Evolutionary conservation across 2,797 vertebrate genomes (phyloP).

Genomic region (Emys orbicularis): DNA sequence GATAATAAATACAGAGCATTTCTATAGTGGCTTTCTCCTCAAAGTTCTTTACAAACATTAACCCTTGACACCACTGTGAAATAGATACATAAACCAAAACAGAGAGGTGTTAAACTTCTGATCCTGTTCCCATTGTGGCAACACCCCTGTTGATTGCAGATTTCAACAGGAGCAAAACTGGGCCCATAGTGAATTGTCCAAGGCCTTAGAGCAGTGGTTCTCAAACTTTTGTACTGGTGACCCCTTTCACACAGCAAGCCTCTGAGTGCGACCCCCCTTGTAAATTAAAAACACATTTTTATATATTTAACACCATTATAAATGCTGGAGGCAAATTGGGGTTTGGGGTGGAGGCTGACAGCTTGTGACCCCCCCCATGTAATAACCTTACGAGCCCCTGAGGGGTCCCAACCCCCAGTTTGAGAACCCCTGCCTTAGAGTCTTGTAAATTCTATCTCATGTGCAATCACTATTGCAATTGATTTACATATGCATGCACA

Average conservation of each 20-base stretch:
- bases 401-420: too few species aligned
- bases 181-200: background rate
- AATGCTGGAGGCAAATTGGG: too few species aligned
- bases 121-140: background rate
- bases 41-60: background rate
- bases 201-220: background rate
- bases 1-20: background rate
- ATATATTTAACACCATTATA: too few species aligned
- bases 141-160: constrained; percentile 16
- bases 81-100: background rate
- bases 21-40: background rate
- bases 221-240: too few species aligned
- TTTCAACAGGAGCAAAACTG: constrained; percentile 1
- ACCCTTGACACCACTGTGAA: background rate
- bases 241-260: too few species aligned
- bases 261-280: too few species aligned
- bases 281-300: too few species aligned
- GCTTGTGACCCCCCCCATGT: too few species aligned
- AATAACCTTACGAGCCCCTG: too few species aligned
- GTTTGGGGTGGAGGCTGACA: too few species aligned
- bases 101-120: constrained; percentile 11
- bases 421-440: background rate
- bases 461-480: too few species aligned
- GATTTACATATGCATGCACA: background rate
- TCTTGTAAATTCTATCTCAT: background rate